phyloP scores from a whole-genome alignment of 2,113 vertebrate genomes.

The Sitta europaea region DNA sequence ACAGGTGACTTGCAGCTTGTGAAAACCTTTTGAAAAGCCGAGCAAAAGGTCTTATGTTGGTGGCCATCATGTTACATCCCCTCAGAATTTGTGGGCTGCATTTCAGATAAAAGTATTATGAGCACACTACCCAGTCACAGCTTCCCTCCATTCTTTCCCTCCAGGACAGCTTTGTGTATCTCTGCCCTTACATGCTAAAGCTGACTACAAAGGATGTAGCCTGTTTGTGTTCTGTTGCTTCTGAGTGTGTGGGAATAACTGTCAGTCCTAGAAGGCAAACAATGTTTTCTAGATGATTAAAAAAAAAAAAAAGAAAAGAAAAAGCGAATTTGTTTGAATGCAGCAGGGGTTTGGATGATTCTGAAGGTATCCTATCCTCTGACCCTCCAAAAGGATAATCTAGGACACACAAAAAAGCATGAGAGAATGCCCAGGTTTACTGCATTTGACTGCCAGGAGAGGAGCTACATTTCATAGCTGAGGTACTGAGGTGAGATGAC shows the following conservation, averaged over 20 bases:
- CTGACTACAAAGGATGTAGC: not conserved
- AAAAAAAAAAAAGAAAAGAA: not conserved
- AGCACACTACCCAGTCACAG: not conserved
- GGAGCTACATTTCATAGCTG: not conserved
- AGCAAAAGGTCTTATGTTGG: not conserved
- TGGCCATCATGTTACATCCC: not conserved
- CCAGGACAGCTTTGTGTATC: not conserved
- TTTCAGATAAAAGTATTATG: not conserved
- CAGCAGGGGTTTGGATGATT: not conserved
- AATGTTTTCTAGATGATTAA: not conserved
- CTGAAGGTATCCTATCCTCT: not conserved
- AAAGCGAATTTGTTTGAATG: constrained; percentile 11
- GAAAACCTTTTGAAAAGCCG: not conserved
- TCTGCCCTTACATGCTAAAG: not conserved
- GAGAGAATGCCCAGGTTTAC: not conserved
- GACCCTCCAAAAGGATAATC: not conserved
- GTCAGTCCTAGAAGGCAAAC: not conserved
- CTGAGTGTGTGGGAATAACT: not conserved
- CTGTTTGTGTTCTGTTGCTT: not conserved
- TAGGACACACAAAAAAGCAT: not conserved
- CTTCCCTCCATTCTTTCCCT: not conserved
- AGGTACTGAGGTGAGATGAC: not conserved
- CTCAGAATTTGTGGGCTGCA: not conserved
- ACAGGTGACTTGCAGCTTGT: not conserved
- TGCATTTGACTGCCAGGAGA: not conserved